Evolutionary conservation across 2,113 vertebrate species (phyloP), one percentile per base, ranked within the genome.

Genomic region (Rana temporaria): DNA sequence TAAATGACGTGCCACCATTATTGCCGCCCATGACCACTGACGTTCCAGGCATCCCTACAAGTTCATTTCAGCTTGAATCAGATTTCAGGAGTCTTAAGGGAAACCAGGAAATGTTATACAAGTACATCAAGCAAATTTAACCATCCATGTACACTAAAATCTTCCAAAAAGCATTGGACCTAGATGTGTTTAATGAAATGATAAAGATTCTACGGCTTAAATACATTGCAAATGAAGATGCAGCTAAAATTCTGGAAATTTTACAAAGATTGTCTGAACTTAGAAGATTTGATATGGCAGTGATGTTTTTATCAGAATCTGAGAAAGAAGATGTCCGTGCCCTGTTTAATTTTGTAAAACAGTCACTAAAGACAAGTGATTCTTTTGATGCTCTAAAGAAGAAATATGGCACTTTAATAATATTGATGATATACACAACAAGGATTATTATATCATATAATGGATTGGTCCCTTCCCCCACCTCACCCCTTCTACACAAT

Each of bases 91-190:
- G 93, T 85, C 89, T 99, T 22, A 92, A 95, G 86, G 87, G 87
- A 73, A 90, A 89, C 55, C 95, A 96, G 0, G 89, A 96, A 85
- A 78, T 86, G 17, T 89, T 96, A 81, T 98, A 98, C 83, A 89
- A 88, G 74, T 99, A 99, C 82, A 86, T 99, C 56, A 97, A 94
- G 98, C 95, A 98, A 98, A 96, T 99, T 87, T 88, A 95, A 5
- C 95, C 97, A 14, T 93, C 94, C 0, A 81, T 88, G 1, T 99
- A 94, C 84, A 20, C 86, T 0, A 95, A 91, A 85, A 89, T 99
- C 84, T 98, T 99, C 89, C 93, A 95, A 85, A 97, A 93, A 80
- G 96, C 96, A 71, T 92, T 99, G 24, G 97, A 99, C 87, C 95
- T 97, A 53, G 92, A 97, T 74, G 91, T 98, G 75, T 95, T 99